Percentiles rank a stretch among this genome's conserved stretches.
Evolutionary conservation across 2,797 vertebrate genomes (phyloP).

Genomic region (Aselliscus stoliczkanus): DNA sequence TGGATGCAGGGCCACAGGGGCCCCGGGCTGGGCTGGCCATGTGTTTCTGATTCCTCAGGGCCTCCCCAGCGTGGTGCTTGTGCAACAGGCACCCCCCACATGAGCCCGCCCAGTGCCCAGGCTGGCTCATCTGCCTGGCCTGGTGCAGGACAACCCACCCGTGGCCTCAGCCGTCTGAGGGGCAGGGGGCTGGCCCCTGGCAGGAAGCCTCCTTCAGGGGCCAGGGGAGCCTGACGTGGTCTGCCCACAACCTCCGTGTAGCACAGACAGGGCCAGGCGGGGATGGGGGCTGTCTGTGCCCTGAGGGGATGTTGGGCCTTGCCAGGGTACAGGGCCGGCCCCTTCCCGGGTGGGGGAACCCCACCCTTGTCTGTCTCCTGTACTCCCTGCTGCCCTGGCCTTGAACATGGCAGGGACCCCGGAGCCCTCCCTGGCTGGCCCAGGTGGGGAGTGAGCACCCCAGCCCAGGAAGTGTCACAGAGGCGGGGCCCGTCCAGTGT

Average conservation of each 20-base stretch:
- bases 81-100: background rate
- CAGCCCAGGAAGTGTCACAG: background rate
- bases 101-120: background rate
- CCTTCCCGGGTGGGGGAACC: background rate
- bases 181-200: background rate
- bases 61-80: background rate
- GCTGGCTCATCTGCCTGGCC: background rate
- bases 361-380: no score
- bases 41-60: background rate
- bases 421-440: background rate
- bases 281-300: no score
- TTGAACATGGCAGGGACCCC: background rate
- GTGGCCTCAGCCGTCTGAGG: background rate
- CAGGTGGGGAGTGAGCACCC: accelerated
- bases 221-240: background rate
- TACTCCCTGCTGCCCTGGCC: background rate
- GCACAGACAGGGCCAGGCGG: background rate
- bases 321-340: accelerated
- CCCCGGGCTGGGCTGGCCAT: background rate
- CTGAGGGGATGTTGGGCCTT: no score
- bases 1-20: background rate
- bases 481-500: no score
- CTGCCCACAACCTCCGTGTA: background rate
- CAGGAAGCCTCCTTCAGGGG: background rate
- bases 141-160: background rate